Evolutionary conservation across 2,888 invertebrate genomes (phyloP), one percentile per base, ranked within the genome.

Genomic region (Notodonta ziczac): DNA sequence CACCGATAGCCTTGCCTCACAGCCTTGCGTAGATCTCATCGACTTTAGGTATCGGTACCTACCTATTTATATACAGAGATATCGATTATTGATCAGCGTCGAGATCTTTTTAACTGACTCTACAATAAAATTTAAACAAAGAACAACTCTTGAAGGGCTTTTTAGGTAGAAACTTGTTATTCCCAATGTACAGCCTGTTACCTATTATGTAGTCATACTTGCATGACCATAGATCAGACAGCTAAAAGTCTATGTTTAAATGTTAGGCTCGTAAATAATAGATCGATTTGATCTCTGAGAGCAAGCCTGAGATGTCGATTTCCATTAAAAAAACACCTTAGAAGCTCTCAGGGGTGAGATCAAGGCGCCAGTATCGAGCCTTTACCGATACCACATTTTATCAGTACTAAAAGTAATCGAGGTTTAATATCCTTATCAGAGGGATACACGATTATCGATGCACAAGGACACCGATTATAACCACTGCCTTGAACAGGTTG

Each of bases 1-100:
- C 79, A 80, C 74, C 72, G n/a, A 54, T 74, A 76, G 72, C 74
- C 73, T 60, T 69, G 64, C 59, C 69, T 67, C 70, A 67, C 61
- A 61, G 74, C 65, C 62, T 65, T 59, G 58, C 62, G 65, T 67
- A 69, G 70, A 72, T 71, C 70, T 69, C 73, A 8, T 50, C 2
- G 50, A 16, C 56, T 39, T 52, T 40, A 52, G 46, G 57, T 50
- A 16, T 50, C 50, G 50, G 16, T 16, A 50, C 2, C 2, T n/a
- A 46, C 46, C n/a, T 46, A 46, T n/a, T 46, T n/a, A 46, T 46
- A 46, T n/a, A 46, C 13, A 5, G 13, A 46, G 5, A n/a, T 46
- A 46, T 46, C 46, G 46, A 46, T n/a, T n/a, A 46, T n/a, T n/a
- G 2, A 46, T 13, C n/a, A n/a, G 42, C 12, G 8, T 42, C 42